These are phyloP conservation scores for Tenrec ecaudatus DNA, from an alignment of 2,113 vertebrate species.

Conservation along the genomic window DNA sequence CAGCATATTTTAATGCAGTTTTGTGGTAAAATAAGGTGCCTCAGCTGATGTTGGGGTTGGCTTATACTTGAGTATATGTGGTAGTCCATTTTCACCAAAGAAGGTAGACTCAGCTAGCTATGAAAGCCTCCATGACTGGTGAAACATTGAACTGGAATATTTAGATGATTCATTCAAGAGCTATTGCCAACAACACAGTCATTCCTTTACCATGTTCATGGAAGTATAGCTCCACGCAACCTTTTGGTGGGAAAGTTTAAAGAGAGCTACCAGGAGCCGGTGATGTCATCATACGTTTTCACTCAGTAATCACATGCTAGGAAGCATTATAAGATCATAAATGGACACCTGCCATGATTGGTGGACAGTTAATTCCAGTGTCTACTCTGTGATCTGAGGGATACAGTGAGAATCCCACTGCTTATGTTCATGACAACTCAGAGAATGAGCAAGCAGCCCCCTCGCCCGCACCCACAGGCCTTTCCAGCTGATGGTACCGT, in stretches of 20 bases:
- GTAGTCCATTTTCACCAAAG: background rate
- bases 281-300: background rate
- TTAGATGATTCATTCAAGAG: background rate
- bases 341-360: background rate
- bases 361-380: background rate
- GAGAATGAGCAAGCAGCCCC: background rate
- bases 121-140: background rate
- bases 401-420: background rate
- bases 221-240: background rate
- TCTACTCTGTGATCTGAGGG: background rate
- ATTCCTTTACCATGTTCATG: background rate
- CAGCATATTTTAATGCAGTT: too few relatives aligned
- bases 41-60: too few relatives aligned
- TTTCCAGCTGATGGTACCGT: background rate
- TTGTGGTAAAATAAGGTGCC: too few relatives aligned
- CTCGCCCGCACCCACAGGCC: background rate
- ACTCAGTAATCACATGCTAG: background rate
- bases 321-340: background rate
- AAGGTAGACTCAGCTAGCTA: background rate
- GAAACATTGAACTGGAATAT: background rate
- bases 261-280: background rate
- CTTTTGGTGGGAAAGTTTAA: slow-evolving; percentile 16
- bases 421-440: background rate
- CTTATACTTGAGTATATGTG: too few relatives aligned
- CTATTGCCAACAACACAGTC: background rate